phyloP scores from a whole-genome alignment of 2,888 invertebrate genomes.

The Hyposoter didymator region DNA sequence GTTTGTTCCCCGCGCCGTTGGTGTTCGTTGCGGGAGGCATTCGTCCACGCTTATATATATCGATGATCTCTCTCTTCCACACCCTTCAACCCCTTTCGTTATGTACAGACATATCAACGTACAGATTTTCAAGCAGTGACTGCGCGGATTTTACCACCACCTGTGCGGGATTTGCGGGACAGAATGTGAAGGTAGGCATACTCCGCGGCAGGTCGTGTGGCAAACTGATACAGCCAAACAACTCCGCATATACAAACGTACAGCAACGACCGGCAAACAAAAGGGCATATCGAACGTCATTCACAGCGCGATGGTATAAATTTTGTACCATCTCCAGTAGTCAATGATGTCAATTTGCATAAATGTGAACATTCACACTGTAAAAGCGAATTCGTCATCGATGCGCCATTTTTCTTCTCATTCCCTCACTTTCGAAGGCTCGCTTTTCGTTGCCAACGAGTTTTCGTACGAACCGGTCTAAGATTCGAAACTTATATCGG shows the following conservation, averaged over 20 bases:
- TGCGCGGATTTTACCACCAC: constrained; percentile 52
- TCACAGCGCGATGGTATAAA: background rate
- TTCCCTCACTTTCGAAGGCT: background rate
- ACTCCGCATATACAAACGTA: background rate
- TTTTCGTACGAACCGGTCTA: background rate
- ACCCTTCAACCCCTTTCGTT: constrained; percentile 35
- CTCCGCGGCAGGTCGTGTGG: constrained; percentile 37
- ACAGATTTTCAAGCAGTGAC: constrained; percentile 54
- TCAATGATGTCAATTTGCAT: constrained; percentile 5
- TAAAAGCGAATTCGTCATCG: background rate
- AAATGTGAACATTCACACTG: background rate
- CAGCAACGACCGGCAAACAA: constrained; percentile 3
- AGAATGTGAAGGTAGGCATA: constrained; percentile 41
- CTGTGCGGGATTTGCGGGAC: constrained; percentile 40
- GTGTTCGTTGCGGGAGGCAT: constrained; percentile 21
- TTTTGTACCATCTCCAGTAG: background rate
- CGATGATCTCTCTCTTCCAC: constrained; percentile 36
- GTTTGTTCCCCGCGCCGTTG: constrained; percentile 16
- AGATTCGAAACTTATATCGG: too few species aligned
- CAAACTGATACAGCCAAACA: constrained; percentile 18
- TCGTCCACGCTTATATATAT: constrained; percentile 6
- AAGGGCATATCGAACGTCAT: constrained; percentile 1
- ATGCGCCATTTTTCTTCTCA: background rate
- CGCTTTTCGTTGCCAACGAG: background rate
- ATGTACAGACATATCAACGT: constrained; percentile 2